Base-by-base conservation (phyloP, 2,888 invertebrate species). In the Fragum fragum region DNA sequence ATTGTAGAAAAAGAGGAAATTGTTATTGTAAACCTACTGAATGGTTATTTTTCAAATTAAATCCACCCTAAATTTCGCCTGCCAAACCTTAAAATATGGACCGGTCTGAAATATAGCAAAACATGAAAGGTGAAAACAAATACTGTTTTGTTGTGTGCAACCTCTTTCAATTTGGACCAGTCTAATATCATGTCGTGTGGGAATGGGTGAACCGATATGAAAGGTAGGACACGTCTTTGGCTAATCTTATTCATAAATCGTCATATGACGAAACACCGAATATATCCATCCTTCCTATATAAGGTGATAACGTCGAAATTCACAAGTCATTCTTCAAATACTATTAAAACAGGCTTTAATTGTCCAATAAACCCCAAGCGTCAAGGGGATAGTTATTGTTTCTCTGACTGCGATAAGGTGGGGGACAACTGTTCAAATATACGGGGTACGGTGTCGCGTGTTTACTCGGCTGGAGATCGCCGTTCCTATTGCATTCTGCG, bases 191-290 rank as follows among this genome's bases (percentile, higher is more conserved):
- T n/a, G n/a, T n/a, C 32, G 9, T 6, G 32, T 36, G 32, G 32
- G 3, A 36, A 6, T 36, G 32, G 32, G 47, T 47, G 5, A 47
- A 32, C 32, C 32, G 18, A 18, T 61, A 32, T 28, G 18, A 32
- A 61, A 61, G 32, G 1, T 7, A 26, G 66, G n/a, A 66, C 66
- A 42, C 11, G 42, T 21, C 66, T n/a, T 42, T 23, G 42, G 32
- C 28, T 32, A 32, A 32, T 29, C 21, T 66, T 5, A 66, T 39
- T 42, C 39, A 66, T 66, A 21, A 21, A 36, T 21, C 66, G 26
- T 42, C 5, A 66, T 23, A 42, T 66, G 66, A 66, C 36, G 66
- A 66, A 39, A 66, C 36, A 36, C 66, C 36, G 18, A 42, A 21
- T 3, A 21, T 42, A 36, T 42, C 9, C 42, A 66, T 66, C 21